These are phyloP conservation scores for Spea bombifrons DNA, from an alignment of 2,113 vertebrate species.

Conservation along the genomic window DNA sequence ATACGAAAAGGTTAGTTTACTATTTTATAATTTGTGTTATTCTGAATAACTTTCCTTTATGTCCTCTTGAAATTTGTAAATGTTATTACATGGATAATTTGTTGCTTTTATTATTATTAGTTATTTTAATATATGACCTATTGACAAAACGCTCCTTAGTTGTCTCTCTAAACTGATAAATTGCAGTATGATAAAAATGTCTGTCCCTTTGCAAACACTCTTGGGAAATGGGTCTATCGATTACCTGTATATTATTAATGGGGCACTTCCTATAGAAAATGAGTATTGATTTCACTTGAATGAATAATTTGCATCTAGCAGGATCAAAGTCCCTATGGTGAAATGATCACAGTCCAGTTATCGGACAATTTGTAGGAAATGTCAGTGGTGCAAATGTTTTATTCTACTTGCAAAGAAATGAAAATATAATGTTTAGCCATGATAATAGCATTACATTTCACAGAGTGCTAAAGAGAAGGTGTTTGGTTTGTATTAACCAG, in stretches of 20 bases:
- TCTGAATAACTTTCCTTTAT: no score
- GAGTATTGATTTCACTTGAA: slow-evolving; percentile 27
- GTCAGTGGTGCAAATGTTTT: slow-evolving; percentile 1
- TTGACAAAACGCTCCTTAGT: slow-evolving; percentile 19
- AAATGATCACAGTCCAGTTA: slow-evolving; percentile 23
- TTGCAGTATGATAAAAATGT: slow-evolving; percentile 25
- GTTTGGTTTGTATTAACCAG: no score
- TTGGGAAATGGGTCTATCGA: slow-evolving; percentile 21
- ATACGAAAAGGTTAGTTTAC: slow-evolving; percentile 84
- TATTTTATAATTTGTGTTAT: background rate
- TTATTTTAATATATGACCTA: background rate
- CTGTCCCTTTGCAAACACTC: slow-evolving; percentile 13
- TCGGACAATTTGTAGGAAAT: slow-evolving; percentile 12
- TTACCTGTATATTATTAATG: slow-evolving; percentile 24
- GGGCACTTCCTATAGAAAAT: slow-evolving; percentile 25
- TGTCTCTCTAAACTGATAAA: slow-evolving; percentile 27
- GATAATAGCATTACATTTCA: no score
- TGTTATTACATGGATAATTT: background rate
- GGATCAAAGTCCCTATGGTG: slow-evolving; percentile 1
- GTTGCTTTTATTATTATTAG: background rate
- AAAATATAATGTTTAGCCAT: no score
- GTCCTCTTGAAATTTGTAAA: no score
- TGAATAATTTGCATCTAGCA: slow-evolving; percentile 28
- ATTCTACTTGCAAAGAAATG: background rate
- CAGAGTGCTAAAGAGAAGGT: no score